Conservation (phyloP, 2,113 vertebrate species). For the Willisornis vidua region DNA sequence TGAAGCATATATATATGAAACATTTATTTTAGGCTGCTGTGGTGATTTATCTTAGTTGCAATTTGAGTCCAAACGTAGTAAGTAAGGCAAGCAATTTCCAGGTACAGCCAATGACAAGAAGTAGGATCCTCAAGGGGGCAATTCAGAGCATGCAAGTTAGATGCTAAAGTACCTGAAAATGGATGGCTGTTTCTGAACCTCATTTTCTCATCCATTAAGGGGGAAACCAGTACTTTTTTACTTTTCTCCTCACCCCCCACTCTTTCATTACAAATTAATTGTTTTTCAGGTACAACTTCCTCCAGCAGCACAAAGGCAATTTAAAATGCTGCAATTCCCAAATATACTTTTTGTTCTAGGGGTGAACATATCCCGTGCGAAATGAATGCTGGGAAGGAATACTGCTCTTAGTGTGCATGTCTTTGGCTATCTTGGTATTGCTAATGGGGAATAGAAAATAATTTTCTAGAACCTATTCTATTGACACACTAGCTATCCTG, state of each 20-base stretch:
- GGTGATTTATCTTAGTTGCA: conserved; percentile 29
- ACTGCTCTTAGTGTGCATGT: not conserved
- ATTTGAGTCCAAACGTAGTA: conserved; percentile 30
- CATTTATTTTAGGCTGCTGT: not conserved
- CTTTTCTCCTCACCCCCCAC: not conserved
- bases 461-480: not conserved
- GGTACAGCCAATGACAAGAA: not conserved
- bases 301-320: not conserved
- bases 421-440: not conserved
- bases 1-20: not conserved
- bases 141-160: conserved; percentile 28
- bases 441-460: not conserved
- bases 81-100: conserved; percentile 15
- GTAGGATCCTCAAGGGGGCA: conserved; percentile 10
- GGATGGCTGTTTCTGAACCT: conserved; percentile 15
- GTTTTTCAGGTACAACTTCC: not conserved
- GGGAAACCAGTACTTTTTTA: not conserved
- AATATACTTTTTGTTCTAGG: not conserved
- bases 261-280: not conserved
- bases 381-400: not conserved
- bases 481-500: not conserved
- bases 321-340: not conserved
- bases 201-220: conserved; percentile 9
- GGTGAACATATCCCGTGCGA: not conserved
- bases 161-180: conserved; percentile 26